Percentiles rank a stretch among this genome's conserved stretches.
These are phyloP conservation scores for Hipposideros larvatus DNA, from an alignment of 2,797 vertebrate species.

Conservation along the genomic window DNA sequence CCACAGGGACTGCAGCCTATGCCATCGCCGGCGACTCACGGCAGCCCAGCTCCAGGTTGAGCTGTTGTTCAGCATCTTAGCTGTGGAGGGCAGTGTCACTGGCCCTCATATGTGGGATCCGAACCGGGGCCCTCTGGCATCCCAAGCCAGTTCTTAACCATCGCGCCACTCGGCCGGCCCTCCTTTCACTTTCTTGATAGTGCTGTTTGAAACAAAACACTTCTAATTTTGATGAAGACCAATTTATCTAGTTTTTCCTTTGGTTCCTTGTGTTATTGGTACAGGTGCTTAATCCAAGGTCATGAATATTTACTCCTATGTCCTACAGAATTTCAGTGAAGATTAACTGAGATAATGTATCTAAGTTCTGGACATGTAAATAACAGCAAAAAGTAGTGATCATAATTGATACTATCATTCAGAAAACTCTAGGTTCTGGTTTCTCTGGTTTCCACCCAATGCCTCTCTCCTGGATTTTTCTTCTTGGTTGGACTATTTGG, in stretches of 20 bases:
- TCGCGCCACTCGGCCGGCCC: no score
- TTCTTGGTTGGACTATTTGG: neutral
- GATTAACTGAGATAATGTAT: neutral
- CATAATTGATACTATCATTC: neutral
- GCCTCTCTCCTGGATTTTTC: neutral
- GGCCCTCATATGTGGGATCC: no score
- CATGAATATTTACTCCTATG: neutral
- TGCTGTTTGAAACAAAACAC: neutral
- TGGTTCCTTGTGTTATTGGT: neutral
- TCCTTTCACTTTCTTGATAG: neutral
- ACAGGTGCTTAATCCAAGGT: neutral
- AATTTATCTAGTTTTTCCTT: neutral
- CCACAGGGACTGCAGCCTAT: no score
- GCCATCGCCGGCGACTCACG: no score
- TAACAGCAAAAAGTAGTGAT: neutral
- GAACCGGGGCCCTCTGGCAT: no score
- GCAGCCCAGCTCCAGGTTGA: no score
- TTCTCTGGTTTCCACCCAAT: neutral
- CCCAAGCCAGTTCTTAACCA: no score
- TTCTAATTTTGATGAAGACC: constrained; percentile 1
- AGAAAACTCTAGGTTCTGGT: neutral
- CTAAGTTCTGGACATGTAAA: neutral
- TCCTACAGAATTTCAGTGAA: constrained; percentile 15
- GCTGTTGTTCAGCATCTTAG: no score
- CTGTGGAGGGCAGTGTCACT: no score